A percentile compares a stretch with the other conserved stretches of the same genome.
Evolutionary conservation across 2,797 vertebrate species (phyloP).

Genomic region (Gallinago solitaria): DNA sequence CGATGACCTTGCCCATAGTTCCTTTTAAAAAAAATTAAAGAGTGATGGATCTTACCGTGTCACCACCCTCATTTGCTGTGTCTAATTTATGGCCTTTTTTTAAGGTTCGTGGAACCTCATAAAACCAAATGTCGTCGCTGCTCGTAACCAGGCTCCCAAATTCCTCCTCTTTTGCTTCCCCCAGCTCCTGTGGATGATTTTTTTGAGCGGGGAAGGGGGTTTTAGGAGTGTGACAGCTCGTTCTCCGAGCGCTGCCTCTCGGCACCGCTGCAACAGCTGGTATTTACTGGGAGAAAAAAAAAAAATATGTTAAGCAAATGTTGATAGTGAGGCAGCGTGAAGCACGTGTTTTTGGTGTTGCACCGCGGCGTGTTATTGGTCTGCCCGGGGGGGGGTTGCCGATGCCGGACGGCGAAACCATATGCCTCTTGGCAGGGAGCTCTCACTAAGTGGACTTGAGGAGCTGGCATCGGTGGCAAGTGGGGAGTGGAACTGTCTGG

Average conservation of each 20-base stretch:
- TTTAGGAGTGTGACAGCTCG: not conserved
- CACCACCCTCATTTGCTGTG: not conserved
- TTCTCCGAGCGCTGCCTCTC: not conserved
- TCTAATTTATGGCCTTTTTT: not conserved
- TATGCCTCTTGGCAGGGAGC: not conserved
- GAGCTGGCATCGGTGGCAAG: not conserved
- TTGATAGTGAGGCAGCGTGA: not conserved
- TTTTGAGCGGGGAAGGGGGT: not conserved
- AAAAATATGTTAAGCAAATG: not conserved
- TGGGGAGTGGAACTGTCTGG: not conserved
- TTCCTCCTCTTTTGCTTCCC: not conserved
- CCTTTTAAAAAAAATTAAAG: not conserved
- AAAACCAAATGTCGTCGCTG: not conserved
- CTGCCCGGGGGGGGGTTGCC: not conserved
- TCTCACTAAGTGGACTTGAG: not conserved
- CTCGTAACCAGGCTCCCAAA: not conserved
- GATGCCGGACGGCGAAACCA: not conserved
- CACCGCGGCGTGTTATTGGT: not conserved
- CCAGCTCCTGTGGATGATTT: not conserved
- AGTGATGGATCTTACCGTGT: not conserved
- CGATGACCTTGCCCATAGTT: not conserved
- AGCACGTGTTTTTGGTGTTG: not conserved
- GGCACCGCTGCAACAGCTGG: not conserved
- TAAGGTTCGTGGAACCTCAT: not conserved
- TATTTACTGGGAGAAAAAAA: conserved; percentile 14